Percentiles rank a stretch among this genome's conserved stretches.
These are phyloP conservation scores for Phlogophora meticulosa DNA, from an alignment of 2,888 invertebrate genomes.

Conservation along the genomic window DNA sequence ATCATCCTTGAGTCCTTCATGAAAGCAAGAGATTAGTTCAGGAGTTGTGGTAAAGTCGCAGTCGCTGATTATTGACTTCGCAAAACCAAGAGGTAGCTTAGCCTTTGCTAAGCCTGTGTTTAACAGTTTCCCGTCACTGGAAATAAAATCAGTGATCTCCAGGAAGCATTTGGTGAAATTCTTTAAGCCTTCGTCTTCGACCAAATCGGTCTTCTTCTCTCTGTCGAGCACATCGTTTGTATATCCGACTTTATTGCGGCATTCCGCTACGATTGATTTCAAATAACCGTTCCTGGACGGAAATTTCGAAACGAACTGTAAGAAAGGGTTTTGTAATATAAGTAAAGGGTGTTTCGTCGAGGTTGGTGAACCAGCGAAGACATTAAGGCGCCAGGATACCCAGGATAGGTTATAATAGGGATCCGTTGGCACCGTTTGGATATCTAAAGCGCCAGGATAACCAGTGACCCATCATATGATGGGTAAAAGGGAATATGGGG, in stretches of 20 bases:
- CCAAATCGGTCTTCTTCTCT: neutral
- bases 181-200: neutral
- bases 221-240: neutral
- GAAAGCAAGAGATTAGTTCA: neutral
- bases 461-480: too few relatives aligned
- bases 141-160: neutral
- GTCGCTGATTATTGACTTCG: neutral
- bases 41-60: neutral
- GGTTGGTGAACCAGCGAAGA: too few relatives aligned
- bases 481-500: too few relatives aligned
- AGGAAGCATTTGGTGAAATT: slow-evolving; percentile 3
- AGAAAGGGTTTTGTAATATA: neutral
- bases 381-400: too few relatives aligned
- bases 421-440: too few relatives aligned
- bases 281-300: too few relatives aligned
- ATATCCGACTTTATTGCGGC: neutral
- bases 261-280: neutral
- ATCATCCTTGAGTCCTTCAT: neutral
- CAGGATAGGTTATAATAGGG: too few relatives aligned
- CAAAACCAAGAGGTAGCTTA: neutral
- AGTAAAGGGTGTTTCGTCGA: too few relatives aligned
- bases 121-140: neutral
- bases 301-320: neutral
- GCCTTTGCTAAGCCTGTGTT: neutral
- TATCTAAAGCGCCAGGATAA: too few relatives aligned